phyloP scores from a whole-genome alignment of 2,797 vertebrate species.

The Acanthornis magna region DNA sequence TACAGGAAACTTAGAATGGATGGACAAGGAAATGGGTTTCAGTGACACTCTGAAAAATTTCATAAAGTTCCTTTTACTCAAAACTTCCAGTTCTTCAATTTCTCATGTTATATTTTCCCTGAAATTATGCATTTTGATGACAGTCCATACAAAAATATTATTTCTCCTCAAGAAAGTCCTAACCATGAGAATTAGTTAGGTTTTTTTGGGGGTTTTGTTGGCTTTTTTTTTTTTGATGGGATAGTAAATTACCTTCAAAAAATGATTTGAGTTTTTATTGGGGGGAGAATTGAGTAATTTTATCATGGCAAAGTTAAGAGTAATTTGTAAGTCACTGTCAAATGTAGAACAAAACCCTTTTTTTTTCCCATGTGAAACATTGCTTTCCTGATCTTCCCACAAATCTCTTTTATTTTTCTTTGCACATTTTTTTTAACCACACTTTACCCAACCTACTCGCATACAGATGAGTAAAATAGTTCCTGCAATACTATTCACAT shows the following conservation, averaged over 20 bases:
- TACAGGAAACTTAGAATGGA: background rate
- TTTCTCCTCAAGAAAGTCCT: background rate
- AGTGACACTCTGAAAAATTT: background rate
- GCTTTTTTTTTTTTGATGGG: background rate
- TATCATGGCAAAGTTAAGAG: background rate
- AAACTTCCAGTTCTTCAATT: background rate
- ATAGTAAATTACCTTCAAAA: background rate
- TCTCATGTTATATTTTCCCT: background rate
- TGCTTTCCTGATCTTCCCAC: conserved; percentile 3
- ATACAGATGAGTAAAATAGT: background rate
- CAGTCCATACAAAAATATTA: background rate
- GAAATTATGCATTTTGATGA: background rate
- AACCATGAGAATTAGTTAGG: background rate
- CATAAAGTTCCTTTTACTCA: background rate
- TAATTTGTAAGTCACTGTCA: conserved; percentile 12
- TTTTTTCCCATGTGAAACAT: background rate
- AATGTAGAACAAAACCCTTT: background rate
- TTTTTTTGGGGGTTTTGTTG: background rate
- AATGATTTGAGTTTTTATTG: background rate
- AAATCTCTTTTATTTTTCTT: conserved; percentile 26
- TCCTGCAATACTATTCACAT: background rate
- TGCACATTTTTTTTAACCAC: background rate
- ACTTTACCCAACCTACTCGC: background rate
- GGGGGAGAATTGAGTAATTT: background rate
- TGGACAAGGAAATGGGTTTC: background rate